These are phyloP conservation scores for Tachypleus tridentatus DNA, from an alignment of 1,140 invertebrate genomes.

Conservation along the genomic window DNA sequence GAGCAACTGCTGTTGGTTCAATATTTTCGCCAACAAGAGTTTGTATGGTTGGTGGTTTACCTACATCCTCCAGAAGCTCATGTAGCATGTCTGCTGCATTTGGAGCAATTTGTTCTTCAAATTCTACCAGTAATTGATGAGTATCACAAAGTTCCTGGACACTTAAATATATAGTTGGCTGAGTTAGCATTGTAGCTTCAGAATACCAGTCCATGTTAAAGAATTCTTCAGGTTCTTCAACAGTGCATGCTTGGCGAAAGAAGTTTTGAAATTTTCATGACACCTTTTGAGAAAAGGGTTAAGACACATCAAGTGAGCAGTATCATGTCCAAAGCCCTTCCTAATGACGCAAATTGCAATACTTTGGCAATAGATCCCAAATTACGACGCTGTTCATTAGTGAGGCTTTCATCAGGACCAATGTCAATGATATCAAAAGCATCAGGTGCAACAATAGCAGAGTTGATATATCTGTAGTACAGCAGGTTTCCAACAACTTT, in stretches of 20 bases:
- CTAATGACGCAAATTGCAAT: conserved; percentile 64
- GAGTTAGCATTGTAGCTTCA: conserved; percentile 57
- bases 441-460: conserved; percentile 67
- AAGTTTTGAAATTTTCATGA: conserved; percentile 65
- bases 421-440: conserved; percentile 63
- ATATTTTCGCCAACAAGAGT: conserved; percentile 42
- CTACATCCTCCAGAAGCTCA: conserved; percentile 55
- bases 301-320: conserved; percentile 55
- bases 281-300: conserved; percentile 67
- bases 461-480: conserved; percentile 71
- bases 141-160: not conserved
- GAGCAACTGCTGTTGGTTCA: not conserved
- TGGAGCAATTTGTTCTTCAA: conserved; percentile 55
- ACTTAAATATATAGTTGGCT: conserved; percentile 49
- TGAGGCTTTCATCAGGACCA: conserved; percentile 48
- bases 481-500: conserved; percentile 65
- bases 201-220: conserved; percentile 64
- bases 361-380: conserved; percentile 70
- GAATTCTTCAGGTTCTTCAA: conserved; percentile 55
- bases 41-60: conserved; percentile 48
- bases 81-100: conserved; percentile 53
- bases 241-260: conserved; percentile 56
- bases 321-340: conserved; percentile 69
- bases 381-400: conserved; percentile 60
- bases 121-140: conserved; percentile 46